phyloP scores from a whole-genome alignment of 37 sponge, comb jelly and placozoan species.

The Hormiphora californensis region DNA sequence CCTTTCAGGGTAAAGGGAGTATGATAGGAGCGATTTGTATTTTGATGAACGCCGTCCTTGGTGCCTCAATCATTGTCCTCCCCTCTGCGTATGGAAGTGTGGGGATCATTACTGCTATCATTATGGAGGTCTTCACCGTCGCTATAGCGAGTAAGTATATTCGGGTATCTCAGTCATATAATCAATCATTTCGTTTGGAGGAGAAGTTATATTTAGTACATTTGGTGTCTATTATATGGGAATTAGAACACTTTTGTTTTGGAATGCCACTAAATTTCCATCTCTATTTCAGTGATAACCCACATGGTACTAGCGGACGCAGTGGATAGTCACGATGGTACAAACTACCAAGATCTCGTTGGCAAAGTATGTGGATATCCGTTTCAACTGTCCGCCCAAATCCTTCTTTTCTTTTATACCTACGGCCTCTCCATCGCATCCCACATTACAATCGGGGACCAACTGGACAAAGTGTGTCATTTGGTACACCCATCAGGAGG shows the following conservation, averaged over 20 bases:
- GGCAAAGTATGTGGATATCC: not conserved
- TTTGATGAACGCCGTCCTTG: constrained; percentile 21
- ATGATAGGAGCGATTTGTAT: not conserved
- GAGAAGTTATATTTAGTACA: too few species aligned
- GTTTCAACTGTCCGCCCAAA: not conserved
- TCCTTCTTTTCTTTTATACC: not conserved
- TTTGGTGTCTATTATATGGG: too few species aligned
- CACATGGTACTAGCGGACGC: constrained; percentile 6
- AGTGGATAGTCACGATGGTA: not conserved
- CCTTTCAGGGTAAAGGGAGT: too few species aligned
- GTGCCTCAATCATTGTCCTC: not conserved
- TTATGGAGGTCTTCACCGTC: not conserved
- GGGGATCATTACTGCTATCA: not conserved
- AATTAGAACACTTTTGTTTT: too few species aligned
- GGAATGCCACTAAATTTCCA: too few species aligned
- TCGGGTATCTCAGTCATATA: too few species aligned
- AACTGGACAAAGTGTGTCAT: not conserved
- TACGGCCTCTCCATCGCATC: not conserved
- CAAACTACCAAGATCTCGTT: constrained; percentile 6
- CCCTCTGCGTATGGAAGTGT: not conserved
- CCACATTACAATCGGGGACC: constrained; percentile 16
- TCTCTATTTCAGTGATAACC: too few species aligned
- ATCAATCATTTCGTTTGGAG: too few species aligned
- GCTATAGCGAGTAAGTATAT: not conserved
- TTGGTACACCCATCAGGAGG: not conserved